Evolutionary conservation across 2,888 invertebrate species (phyloP).

Genomic region (Tetragonula carbonaria): DNA sequence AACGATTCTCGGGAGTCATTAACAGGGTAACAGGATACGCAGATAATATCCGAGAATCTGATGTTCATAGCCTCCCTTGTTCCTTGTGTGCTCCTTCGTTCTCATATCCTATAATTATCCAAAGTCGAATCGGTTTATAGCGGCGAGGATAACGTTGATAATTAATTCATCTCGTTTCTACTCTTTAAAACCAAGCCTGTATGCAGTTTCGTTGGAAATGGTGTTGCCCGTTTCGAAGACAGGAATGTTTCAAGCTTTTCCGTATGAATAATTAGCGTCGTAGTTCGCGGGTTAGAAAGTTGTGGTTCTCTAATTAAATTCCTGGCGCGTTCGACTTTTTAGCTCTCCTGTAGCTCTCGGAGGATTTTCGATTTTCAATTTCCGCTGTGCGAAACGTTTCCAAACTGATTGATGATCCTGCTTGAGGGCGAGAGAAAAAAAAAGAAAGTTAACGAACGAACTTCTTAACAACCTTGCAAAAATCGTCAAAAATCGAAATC

Average conservation of each 20-base stretch:
- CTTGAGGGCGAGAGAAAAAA: background rate
- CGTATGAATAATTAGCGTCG: slow-evolving; percentile 43
- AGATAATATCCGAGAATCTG: slow-evolving; percentile 32
- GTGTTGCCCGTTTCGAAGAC: slow-evolving; percentile 3
- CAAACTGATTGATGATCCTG: background rate
- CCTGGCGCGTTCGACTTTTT: slow-evolving; percentile 10
- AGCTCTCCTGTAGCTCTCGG: background rate
- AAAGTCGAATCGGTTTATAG: background rate
- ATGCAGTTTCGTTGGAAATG: background rate
- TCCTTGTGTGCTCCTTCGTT: background rate
- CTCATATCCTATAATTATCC: slow-evolving; percentile 26
- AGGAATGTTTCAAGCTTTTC: slow-evolving; percentile 11
- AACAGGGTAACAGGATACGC: slow-evolving; percentile 59
- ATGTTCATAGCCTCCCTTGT: background rate
- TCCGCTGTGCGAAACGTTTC: background rate
- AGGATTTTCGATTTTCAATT: background rate
- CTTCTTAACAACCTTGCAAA: background rate
- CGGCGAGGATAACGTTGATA: background rate
- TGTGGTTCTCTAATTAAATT: background rate
- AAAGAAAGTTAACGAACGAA: background rate
- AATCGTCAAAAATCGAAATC: background rate
- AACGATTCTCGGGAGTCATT: slow-evolving; percentile 49
- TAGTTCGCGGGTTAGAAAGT: slow-evolving; percentile 25
- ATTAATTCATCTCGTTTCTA: background rate
- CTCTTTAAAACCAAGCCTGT: background rate